A percentile compares a stretch with the other conserved stretches of the same genome.
Conservation (phyloP, 2,888 invertebrate species). For the Meta bourneti region DNA sequence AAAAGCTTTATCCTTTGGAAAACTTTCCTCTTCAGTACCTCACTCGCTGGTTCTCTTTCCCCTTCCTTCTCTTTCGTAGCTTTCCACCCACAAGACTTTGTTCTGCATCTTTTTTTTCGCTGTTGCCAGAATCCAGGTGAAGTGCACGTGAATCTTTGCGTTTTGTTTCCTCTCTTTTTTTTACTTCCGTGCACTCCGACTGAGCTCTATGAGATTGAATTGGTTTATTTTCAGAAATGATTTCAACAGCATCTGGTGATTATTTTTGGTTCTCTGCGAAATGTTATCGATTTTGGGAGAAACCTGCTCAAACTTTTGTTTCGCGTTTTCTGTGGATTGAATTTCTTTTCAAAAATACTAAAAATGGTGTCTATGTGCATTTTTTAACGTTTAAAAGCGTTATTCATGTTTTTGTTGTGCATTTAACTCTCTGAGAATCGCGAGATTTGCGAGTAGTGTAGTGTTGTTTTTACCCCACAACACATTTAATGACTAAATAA, state of each 20-base stretch:
- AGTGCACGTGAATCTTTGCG: conserved; percentile 16
- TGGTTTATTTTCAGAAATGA: conserved; percentile 20
- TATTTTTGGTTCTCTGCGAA: conserved; percentile 13
- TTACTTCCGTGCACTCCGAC: not conserved
- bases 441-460: no score
- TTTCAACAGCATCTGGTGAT: conserved; percentile 10
- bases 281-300: not conserved
- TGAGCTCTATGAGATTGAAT: conserved; percentile 14
- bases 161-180: conserved; percentile 17
- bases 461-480: no score
- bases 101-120: not conserved
- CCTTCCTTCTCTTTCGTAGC: no score
- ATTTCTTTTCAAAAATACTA: no score
- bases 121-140: conserved; percentile 28
- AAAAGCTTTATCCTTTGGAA: conserved; percentile 8
- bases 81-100: not conserved
- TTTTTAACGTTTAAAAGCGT: not conserved
- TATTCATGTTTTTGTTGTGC: no score
- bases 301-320: not conserved
- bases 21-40: conserved; percentile 16
- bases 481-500: no score
- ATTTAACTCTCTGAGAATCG: no score
- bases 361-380: no score
- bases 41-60: not conserved
- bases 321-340: not conserved